Evolutionary conservation across 2,797 vertebrate species (phyloP).

Genomic region (Acomys russatus): DNA sequence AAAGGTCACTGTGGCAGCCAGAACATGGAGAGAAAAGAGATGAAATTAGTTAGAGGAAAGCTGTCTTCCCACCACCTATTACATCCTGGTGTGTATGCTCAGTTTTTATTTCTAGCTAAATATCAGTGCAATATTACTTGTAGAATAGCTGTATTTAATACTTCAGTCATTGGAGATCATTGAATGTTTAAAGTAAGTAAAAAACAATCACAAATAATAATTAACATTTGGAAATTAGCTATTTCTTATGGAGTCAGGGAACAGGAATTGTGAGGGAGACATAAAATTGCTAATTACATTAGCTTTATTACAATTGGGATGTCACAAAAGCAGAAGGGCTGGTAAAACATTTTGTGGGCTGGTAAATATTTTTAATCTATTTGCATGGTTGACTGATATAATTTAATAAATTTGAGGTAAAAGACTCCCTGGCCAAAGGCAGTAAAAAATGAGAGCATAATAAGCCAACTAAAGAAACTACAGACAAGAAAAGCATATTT

Average conservation of each 20-base stretch:
- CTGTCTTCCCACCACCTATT: not conserved
- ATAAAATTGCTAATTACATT: slow-evolving; percentile 52
- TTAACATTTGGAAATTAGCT: slow-evolving; percentile 12
- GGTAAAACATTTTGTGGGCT: slow-evolving; percentile 69
- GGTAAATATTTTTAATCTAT: slow-evolving; percentile 73
- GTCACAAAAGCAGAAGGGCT: slow-evolving; percentile 58
- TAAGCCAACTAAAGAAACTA: slow-evolving; percentile 63
- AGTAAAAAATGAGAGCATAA: slow-evolving; percentile 53
- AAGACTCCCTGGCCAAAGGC: slow-evolving; percentile 34
- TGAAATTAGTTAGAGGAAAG: not conserved
- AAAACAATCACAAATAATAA: slow-evolving; percentile 47
- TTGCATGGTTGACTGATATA: slow-evolving; percentile 49
- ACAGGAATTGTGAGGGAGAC: not conserved
- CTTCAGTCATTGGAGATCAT: not conserved
- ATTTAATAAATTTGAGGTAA: slow-evolving; percentile 71
- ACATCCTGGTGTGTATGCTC: not conserved
- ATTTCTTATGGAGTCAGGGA: not conserved
- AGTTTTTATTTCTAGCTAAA: not conserved
- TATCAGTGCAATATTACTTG: not conserved
- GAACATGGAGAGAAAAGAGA: not conserved
- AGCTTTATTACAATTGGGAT: slow-evolving; percentile 61
- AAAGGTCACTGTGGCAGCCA: not conserved
- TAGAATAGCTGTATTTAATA: not conserved
- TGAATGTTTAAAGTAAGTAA: not conserved
- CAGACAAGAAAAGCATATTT: slow-evolving; percentile 49